These are phyloP conservation scores for Philaethria dido DNA, from an alignment of 2,888 invertebrate genomes.

Conservation along the genomic window DNA sequence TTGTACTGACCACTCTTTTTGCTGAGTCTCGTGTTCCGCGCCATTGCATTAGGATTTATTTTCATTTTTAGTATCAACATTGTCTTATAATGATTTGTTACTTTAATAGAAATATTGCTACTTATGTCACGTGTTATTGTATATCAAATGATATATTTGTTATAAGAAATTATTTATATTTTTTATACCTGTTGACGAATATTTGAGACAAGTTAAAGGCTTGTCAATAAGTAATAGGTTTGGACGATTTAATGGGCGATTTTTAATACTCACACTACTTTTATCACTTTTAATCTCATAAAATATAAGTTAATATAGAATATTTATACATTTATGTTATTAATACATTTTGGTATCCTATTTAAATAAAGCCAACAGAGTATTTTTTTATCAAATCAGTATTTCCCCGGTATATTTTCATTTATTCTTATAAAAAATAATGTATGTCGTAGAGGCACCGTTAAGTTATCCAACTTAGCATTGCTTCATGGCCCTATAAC, in stretches of 20 bases:
- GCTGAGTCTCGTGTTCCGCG: slow-evolving; percentile 46
- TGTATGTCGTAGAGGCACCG: neutral
- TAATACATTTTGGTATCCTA: neutral
- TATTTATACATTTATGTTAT: neutral
- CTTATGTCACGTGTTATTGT: slow-evolving; percentile 11
- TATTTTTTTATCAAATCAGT: neutral
- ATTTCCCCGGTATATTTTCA: neutral
- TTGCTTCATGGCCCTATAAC: slow-evolving; percentile 24
- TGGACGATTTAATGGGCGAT: too few species aligned
- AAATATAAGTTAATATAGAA: too few species aligned
- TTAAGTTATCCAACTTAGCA: slow-evolving; percentile 16
- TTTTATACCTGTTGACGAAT: too few species aligned
- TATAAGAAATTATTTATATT: neutral
- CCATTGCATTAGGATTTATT: slow-evolving; percentile 41
- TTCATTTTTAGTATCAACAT: slow-evolving; percentile 36
- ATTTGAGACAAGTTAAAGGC: too few species aligned
- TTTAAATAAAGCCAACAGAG: too few species aligned
- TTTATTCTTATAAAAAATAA: neutral
- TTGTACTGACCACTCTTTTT: slow-evolving; percentile 49
- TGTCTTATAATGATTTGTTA: slow-evolving; percentile 30
- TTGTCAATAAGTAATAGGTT: too few species aligned
- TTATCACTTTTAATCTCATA: too few species aligned
- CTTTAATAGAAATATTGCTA: slow-evolving; percentile 6
- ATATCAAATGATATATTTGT: neutral
- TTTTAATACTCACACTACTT: too few species aligned